These are phyloP conservation scores for Cheirogaleus medius DNA, from an alignment of 2,113 vertebrate species.

Conservation along the genomic window DNA sequence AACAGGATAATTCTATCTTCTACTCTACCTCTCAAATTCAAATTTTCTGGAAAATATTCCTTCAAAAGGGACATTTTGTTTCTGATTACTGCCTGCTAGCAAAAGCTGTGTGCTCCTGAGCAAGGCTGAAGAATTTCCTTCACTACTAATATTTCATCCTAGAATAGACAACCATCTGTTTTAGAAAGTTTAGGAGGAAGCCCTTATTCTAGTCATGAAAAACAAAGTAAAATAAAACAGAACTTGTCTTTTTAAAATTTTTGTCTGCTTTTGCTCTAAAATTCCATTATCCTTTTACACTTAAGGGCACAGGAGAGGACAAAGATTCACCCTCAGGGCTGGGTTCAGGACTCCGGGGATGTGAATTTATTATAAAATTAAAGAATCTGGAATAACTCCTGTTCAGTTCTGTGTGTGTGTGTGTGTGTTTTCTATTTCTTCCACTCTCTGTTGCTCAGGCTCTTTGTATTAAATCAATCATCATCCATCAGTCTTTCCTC, in stretches of 20 bases:
- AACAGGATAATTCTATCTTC: background rate
- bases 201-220: background rate
- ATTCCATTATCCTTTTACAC: slow-evolving; percentile 14
- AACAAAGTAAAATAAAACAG: background rate
- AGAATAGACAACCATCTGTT: slow-evolving; percentile 48
- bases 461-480: slow-evolving; percentile 63
- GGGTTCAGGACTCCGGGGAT: background rate
- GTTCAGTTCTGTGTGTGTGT: background rate
- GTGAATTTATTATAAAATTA: slow-evolving; percentile 5
- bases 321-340: background rate
- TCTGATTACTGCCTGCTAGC: slow-evolving; percentile 5
- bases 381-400: background rate
- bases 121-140: slow-evolving; percentile 45
- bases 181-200: slow-evolving; percentile 43
- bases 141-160: slow-evolving; percentile 40
- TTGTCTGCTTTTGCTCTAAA: background rate
- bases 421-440: background rate
- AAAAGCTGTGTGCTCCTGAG: background rate
- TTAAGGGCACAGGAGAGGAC: background rate
- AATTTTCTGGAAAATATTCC: background rate
- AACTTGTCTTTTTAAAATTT: background rate
- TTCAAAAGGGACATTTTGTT: background rate
- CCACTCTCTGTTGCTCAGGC: background rate
- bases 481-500: slow-evolving; percentile 24
- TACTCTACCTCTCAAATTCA: background rate